These are phyloP conservation scores for Pocillopora meandrina DNA, from an alignment of 92 coral and sea anemone genomes.

Conservation along the genomic window DNA sequence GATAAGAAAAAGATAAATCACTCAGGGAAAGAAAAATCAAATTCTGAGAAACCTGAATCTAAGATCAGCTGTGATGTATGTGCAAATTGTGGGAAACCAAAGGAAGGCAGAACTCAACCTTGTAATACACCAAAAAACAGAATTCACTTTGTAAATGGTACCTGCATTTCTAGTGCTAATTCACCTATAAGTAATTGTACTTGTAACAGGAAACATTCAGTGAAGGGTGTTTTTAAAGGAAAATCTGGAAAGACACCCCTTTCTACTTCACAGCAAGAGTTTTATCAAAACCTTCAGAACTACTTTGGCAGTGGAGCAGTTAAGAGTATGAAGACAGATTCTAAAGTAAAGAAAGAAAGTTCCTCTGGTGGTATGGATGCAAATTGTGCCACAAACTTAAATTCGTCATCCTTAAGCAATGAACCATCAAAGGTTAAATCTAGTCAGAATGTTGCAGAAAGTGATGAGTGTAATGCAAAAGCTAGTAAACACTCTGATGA, in stretches of 20 bases:
- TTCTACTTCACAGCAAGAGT: slow-evolving; percentile 55
- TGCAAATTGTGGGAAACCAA: slow-evolving; percentile 19
- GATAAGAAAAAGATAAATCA: background rate
- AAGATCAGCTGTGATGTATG: background rate
- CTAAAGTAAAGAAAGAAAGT: slow-evolving; percentile 1
- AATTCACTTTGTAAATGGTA: slow-evolving; percentile 45
- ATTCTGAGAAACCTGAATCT: background rate
- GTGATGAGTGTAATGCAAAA: background rate
- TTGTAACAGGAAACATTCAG: background rate
- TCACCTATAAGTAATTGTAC: slow-evolving; percentile 1
- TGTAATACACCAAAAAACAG: slow-evolving; percentile 12
- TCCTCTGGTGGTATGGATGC: background rate
- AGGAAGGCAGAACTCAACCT: background rate
- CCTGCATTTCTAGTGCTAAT: slow-evolving; percentile 30
- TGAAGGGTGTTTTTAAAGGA: background rate
- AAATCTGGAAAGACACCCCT: background rate
- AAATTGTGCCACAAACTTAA: background rate
- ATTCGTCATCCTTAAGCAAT: background rate
- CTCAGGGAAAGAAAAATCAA: background rate
- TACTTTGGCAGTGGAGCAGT: slow-evolving; percentile 66
- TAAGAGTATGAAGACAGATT: slow-evolving; percentile 22
- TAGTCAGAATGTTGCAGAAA: slow-evolving; percentile 2
- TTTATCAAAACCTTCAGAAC: slow-evolving; percentile 62
- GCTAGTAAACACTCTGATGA: background rate
- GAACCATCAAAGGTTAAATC: background rate